phyloP scores from a whole-genome alignment of 2,797 vertebrate genomes.

The Girardinus metallicus region DNA sequence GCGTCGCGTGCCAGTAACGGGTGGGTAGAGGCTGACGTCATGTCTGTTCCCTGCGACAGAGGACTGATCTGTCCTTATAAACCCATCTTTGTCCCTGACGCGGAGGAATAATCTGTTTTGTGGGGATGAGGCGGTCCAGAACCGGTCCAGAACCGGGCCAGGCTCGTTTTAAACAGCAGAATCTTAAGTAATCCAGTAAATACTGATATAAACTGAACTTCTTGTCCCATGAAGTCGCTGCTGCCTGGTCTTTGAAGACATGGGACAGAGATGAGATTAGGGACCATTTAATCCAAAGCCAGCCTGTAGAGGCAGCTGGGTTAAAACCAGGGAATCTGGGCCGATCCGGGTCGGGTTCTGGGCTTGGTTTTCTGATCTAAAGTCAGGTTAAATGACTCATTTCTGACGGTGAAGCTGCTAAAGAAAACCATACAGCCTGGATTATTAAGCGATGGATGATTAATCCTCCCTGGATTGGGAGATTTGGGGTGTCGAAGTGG shows the following conservation, averaged over 20 bases:
- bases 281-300: not conserved
- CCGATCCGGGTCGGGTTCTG: not conserved
- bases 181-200: too few species aligned
- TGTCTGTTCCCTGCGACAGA: conserved; percentile 60
- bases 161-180: not conserved
- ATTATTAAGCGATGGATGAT: not conserved
- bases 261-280: not conserved
- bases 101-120: not conserved
- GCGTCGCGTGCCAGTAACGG: conserved; percentile 42
- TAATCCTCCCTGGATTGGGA: not conserved
- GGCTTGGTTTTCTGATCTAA: not conserved
- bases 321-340: not conserved
- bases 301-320: not conserved
- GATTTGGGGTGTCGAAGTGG: too few species aligned
- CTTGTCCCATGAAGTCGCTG: not conserved
- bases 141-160: not conserved
- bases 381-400: not conserved
- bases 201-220: not conserved
- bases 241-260: not conserved
- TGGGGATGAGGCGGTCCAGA: not conserved
- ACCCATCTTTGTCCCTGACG: not conserved
- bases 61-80: not conserved
- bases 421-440: not conserved
- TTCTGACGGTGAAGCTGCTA: not conserved
- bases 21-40: conserved; percentile 76